A percentile compares a stretch with the other conserved stretches of the same genome.
Conservation (phyloP, 2,113 vertebrate species). For the Acrocephalus kingi region DNA sequence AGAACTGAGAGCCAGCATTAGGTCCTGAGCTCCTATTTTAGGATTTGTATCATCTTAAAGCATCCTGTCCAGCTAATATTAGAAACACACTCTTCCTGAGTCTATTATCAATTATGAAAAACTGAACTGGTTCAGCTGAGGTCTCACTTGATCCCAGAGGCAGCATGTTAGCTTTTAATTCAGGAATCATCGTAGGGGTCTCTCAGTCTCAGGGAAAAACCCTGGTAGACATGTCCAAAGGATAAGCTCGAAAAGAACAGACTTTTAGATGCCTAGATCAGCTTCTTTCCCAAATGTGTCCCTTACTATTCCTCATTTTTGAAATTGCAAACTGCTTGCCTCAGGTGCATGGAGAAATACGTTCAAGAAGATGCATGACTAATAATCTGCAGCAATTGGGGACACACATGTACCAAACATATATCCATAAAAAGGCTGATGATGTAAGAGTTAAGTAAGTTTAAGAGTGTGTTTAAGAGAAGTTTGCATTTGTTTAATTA, state of each 20-base stretch:
- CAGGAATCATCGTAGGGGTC: background rate
- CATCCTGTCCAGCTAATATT: background rate
- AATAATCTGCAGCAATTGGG: background rate
- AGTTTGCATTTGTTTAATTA: background rate
- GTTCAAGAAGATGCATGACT: background rate
- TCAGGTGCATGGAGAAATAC: background rate
- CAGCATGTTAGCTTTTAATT: background rate
- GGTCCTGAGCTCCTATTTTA: background rate
- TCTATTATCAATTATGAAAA: background rate
- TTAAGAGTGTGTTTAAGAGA: background rate
- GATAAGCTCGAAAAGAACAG: background rate
- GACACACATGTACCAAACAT: background rate
- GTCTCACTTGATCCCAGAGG: background rate
- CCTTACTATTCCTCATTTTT: background rate
- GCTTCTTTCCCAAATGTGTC: background rate
- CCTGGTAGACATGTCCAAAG: background rate
- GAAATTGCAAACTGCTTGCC: background rate
- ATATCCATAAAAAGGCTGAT: background rate
- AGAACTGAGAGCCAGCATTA: background rate
- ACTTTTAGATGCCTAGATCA: background rate
- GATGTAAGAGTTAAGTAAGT: background rate
- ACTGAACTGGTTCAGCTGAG: background rate
- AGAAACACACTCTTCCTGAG: background rate
- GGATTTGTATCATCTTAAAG: background rate
- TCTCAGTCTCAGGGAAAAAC: background rate